Conservation (phyloP, 1,140 invertebrate genomes). For the Subanguina moxae region DNA sequence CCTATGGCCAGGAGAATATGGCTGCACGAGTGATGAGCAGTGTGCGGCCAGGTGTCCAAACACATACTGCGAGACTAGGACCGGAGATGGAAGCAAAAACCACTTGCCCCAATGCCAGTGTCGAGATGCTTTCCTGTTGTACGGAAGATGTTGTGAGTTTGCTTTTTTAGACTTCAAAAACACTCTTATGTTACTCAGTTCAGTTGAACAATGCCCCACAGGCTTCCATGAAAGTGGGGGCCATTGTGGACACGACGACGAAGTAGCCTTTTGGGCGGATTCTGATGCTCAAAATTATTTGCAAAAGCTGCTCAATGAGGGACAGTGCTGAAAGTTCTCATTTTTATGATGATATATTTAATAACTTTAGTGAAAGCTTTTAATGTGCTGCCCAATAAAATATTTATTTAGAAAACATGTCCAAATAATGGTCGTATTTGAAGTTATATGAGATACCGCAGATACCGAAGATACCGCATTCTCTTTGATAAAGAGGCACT, state of each 20-base stretch:
- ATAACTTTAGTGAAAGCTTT: too few relatives aligned
- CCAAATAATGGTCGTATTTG: too few relatives aligned
- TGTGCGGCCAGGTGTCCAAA: slow-evolving; percentile 48
- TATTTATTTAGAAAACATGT: too few relatives aligned
- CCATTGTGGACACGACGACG: slow-evolving; percentile 52
- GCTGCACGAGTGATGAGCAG: slow-evolving; percentile 41
- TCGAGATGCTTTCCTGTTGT: slow-evolving; percentile 47
- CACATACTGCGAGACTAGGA: slow-evolving; percentile 50
- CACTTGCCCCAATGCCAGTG: slow-evolving; percentile 50
- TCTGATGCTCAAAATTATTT: slow-evolving; percentile 44
- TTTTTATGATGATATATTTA: too few relatives aligned
- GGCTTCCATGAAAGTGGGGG: slow-evolving; percentile 53
- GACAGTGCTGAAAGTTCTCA: slow-evolving; percentile 32
- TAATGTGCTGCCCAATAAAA: too few relatives aligned
- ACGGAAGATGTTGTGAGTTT: slow-evolving; percentile 54
- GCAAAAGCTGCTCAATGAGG: slow-evolving; percentile 47
- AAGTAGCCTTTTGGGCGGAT: slow-evolving; percentile 52
- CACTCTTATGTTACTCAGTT: slow-evolving; percentile 29
- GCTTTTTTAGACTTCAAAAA: background rate
- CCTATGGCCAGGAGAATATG: slow-evolving; percentile 55
- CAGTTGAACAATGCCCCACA: slow-evolving; percentile 46
- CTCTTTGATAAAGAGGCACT: too few relatives aligned
- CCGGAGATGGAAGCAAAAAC: slow-evolving; percentile 6
- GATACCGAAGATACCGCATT: too few relatives aligned
- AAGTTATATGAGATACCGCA: too few relatives aligned